Conservation (phyloP, 2,113 vertebrate genomes). For the Electrona antarctica region DNA sequence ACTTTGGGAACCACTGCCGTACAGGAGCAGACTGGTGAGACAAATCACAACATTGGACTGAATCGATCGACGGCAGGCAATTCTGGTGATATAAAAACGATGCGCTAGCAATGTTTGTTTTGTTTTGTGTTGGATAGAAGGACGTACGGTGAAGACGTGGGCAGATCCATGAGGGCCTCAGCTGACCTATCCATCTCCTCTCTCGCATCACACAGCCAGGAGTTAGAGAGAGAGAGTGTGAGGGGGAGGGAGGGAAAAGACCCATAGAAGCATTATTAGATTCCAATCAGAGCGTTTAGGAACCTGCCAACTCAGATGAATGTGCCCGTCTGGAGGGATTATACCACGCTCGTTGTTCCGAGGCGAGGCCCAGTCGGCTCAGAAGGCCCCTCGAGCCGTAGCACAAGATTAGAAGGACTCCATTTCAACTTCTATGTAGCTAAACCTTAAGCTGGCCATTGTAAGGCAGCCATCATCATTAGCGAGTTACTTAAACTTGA, state of each 20-base stretch:
- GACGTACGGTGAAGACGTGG: not conserved
- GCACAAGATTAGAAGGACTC: conserved; percentile 15
- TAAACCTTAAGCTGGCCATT: not conserved
- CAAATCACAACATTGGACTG: not conserved
- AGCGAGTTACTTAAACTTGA: too few species aligned
- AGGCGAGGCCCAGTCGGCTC: too few species aligned
- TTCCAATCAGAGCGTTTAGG: conserved; percentile 56
- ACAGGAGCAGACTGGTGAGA: not conserved
- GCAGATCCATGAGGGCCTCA: conserved; percentile 4
- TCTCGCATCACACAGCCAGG: conserved; percentile 10
- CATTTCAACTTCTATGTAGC: not conserved
- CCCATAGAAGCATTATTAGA: conserved; percentile 46
- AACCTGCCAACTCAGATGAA: conserved; percentile 51
- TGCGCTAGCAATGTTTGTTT: not conserved
- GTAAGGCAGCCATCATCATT: not conserved
- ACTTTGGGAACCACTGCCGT: not conserved
- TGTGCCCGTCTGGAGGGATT: conserved; percentile 38
- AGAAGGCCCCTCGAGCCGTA: conserved; percentile 5
- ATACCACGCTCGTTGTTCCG: not conserved
- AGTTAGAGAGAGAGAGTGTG: not conserved
- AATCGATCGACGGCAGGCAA: not conserved
- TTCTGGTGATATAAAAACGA: not conserved
- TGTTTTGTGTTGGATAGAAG: not conserved
- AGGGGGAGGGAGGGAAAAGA: conserved; percentile 6
- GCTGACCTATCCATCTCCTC: conserved; percentile 15